Evolutionary conservation across 2,888 invertebrate species (phyloP).

Genomic region (Alloplasta piceator): DNA sequence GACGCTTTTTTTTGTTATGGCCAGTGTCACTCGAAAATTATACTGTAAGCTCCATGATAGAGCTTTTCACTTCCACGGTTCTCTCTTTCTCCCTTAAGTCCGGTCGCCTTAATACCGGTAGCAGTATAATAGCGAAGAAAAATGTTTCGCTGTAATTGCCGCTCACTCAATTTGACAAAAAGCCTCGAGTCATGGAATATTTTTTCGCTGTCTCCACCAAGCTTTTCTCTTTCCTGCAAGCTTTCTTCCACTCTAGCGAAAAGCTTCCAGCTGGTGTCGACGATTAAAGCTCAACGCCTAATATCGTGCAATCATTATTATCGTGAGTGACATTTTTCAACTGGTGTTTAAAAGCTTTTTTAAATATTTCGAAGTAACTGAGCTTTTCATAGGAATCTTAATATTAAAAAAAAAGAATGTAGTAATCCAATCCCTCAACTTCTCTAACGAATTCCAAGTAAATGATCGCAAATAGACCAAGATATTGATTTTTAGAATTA

Average conservation of each 20-base stretch:
- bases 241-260: background rate
- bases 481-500: too few relatives aligned
- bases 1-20: background rate
- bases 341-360: background rate
- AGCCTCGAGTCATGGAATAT: constrained; percentile 35
- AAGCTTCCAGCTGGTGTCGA: constrained; percentile 3
- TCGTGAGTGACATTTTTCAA: constrained; percentile 28
- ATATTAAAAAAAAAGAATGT: too few relatives aligned
- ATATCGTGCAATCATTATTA: constrained; percentile 34
- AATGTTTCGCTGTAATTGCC: constrained; percentile 52
- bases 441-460: background rate
- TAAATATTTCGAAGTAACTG: background rate
- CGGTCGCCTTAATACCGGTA: constrained; percentile 30
- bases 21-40: constrained; percentile 20
- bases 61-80: constrained; percentile 1
- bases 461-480: too few relatives aligned
- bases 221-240: background rate
- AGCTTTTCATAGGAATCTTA: background rate
- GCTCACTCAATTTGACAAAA: constrained; percentile 39
- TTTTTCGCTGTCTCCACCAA: background rate
- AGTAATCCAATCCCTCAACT: too few relatives aligned
- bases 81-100: background rate
- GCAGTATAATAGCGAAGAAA: constrained; percentile 46
- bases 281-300: constrained; percentile 21
- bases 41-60: constrained; percentile 7